These are phyloP conservation scores for Hycleus cichorii DNA, from an alignment of 1,140 invertebrate genomes.

Conservation along the genomic window DNA sequence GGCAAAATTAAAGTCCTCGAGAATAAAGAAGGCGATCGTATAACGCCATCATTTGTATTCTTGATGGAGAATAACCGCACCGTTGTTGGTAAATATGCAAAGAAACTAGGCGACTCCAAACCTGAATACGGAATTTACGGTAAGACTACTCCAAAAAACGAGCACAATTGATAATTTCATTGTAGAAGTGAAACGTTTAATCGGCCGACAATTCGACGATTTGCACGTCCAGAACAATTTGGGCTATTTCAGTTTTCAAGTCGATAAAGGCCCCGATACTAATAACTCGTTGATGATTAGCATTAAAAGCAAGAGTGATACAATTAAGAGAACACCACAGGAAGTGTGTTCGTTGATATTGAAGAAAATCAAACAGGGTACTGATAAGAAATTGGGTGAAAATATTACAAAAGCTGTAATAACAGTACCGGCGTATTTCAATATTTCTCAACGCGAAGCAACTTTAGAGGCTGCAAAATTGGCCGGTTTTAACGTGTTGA, in stretches of 20 bases:
- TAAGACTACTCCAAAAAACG: conserved; percentile 46
- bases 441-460: conserved; percentile 55
- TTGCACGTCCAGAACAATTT: neutral
- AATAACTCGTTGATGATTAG: neutral
- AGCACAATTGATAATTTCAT: neutral
- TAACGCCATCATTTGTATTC: conserved; percentile 57
- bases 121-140: conserved; percentile 34
- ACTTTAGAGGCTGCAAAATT: conserved; percentile 53
- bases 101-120: conserved; percentile 1
- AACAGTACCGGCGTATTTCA: conserved; percentile 64
- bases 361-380: neutral
- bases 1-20: conserved; percentile 66
- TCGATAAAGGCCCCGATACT: neutral
- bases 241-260: neutral
- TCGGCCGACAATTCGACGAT: conserved; percentile 4
- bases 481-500: conserved; percentile 51
- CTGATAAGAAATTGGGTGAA: neutral
- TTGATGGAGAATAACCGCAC: conserved; percentile 53
- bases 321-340: conserved; percentile 1
- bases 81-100: conserved; percentile 40
- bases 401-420: conserved; percentile 43
- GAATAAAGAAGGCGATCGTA: conserved; percentile 74
- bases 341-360: conserved; percentile 2
- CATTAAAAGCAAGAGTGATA: neutral
- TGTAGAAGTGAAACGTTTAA: conserved; percentile 3